A percentile compares a stretch with the other conserved stretches of the same genome.
Evolutionary conservation across 2,113 vertebrate species (phyloP).

Genomic region (Austrofundulus limnaeus): DNA sequence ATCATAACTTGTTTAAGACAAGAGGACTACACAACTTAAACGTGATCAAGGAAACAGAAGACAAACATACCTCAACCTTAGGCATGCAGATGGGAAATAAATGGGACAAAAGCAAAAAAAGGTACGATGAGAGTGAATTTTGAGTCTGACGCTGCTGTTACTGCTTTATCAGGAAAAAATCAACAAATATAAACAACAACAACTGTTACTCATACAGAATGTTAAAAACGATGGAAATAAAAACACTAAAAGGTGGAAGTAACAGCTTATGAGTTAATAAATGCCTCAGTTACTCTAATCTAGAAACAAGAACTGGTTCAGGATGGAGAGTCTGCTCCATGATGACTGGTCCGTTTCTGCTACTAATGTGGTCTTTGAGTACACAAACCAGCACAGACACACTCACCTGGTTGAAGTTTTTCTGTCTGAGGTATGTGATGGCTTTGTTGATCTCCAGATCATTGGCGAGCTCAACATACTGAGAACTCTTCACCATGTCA

Average conservation of each 20-base stretch:
- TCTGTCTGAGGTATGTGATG: conserved; percentile 93
- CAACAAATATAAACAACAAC: background rate
- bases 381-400: background rate
- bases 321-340: too few relatives aligned
- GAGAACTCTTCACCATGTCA: conserved; percentile 91
- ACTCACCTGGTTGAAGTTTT: conserved; percentile 92
- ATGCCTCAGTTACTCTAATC: background rate
- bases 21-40: conserved; percentile 10
- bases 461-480: conserved; percentile 93
- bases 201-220: background rate
- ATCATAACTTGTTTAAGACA: background rate
- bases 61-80: conserved; percentile 81
- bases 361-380: background rate
- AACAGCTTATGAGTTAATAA: background rate
- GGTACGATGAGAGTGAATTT: conserved; percentile 62
- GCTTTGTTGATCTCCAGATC: conserved; percentile 99
- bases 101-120: conserved; percentile 55
- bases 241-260: background rate
- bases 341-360: too few relatives aligned
- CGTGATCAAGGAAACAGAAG: conserved; percentile 37
- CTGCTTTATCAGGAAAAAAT: conserved; percentile 20
- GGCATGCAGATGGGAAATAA: conserved; percentile 71
- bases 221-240: conserved; percentile 2
- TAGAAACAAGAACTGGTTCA: too few relatives aligned
- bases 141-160: conserved; percentile 15